A percentile compares a stretch with the other conserved stretches of the same genome.
These are phyloP conservation scores for Bungarus multicinctus DNA, from an alignment of 2,113 vertebrate species.

Conservation along the genomic window DNA sequence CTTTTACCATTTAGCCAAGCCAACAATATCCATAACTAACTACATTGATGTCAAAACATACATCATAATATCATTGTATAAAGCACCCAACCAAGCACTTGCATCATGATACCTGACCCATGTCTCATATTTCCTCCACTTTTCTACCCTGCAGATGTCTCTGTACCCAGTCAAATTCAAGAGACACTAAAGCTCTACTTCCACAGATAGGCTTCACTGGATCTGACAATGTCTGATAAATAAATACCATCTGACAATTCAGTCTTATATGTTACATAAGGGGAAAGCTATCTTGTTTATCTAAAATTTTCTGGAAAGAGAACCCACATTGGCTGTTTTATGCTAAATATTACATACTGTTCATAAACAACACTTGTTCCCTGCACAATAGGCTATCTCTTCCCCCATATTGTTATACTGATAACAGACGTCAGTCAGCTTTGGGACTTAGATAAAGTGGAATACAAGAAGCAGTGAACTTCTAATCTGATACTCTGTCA, in stretches of 20 bases:
- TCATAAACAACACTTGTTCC: neutral
- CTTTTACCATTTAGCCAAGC: neutral
- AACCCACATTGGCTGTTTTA: neutral
- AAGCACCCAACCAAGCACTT: neutral
- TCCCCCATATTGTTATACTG: neutral
- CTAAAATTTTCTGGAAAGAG: neutral
- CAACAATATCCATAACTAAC: neutral
- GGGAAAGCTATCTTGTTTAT: neutral
- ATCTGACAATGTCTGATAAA: neutral
- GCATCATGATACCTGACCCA: neutral
- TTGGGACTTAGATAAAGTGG: neutral
- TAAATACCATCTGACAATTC: neutral
- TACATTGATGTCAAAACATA: neutral
- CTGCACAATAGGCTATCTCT: neutral
- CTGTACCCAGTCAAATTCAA: neutral
- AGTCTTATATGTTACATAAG: neutral
- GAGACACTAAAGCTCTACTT: neutral
- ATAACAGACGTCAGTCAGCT: neutral
- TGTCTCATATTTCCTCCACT: neutral
- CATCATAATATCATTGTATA: neutral
- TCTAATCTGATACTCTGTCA: neutral
- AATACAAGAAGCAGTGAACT: neutral
- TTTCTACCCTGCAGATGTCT: neutral
- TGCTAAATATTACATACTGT: neutral
- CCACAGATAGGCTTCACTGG: neutral